phyloP scores from a whole-genome alignment of 2,113 vertebrate genomes.

The Acrocephalus arundinaceus region DNA sequence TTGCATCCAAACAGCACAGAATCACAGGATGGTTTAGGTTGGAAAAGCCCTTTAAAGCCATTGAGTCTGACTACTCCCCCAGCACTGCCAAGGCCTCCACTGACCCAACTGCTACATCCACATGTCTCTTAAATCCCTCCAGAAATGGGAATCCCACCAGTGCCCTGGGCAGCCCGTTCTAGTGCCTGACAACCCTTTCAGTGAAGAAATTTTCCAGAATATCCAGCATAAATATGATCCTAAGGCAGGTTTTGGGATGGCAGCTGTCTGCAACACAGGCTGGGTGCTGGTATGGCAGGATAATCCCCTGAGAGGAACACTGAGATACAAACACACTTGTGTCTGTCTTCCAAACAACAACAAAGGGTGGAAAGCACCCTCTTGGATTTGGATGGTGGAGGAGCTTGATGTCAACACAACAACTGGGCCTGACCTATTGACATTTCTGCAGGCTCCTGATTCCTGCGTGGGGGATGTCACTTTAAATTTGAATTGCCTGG shows the following conservation, averaged over 20 bases:
- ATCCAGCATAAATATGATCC: neutral
- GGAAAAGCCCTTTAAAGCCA: neutral
- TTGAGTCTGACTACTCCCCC: neutral
- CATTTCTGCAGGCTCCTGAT: neutral
- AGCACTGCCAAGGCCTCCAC: neutral
- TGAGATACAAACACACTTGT: neutral
- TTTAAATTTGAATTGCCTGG: neutral
- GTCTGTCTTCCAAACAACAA: neutral
- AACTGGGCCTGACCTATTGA: neutral
- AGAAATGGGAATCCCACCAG: neutral
- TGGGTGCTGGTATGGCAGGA: accelerated
- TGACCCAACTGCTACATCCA: neutral
- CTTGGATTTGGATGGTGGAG: neutral
- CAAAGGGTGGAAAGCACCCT: neutral
- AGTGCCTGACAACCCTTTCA: neutral
- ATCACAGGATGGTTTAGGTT: neutral
- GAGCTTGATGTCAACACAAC: neutral
- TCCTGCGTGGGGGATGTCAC: neutral
- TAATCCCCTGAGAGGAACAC: neutral
- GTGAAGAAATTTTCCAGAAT: neutral
- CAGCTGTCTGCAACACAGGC: neutral
- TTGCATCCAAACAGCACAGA: neutral
- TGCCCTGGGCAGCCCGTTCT: neutral
- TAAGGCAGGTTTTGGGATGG: neutral
- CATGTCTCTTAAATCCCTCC: neutral